Evolutionary conservation across 2,888 invertebrate genomes (phyloP), one percentile per base, ranked within the genome.

Genomic region (Lithophane socia): DNA sequence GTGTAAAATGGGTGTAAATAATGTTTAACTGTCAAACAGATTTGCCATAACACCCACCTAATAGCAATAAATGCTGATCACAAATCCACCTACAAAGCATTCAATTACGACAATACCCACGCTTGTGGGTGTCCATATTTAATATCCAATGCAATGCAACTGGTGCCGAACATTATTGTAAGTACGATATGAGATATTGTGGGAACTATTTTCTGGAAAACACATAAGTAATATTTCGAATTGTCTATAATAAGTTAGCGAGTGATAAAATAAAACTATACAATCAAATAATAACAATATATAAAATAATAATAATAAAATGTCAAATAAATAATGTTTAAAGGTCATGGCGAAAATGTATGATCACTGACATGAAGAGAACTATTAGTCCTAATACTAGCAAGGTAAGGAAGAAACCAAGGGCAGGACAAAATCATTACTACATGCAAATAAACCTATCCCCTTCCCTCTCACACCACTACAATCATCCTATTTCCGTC

Each of bases 371-470:
- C 21, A n/a, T 56, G 16, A 60, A 52, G n/a, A 54, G 16, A 21
- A 21, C 24, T 47, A n/a, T 54, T 67, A 21, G 37, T 54, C n/a
- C 9, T 1, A 10, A 60, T 18, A 4, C 18, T 58, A 21, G 12
- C 10, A 60, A 58, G 12, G n/a, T n/a, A 79, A 66, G 16, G 0
- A 69, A 10, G n/a, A 18, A 29, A n/a, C 21, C 47, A 54, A 66
- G 8, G 44, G 21, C 5, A 64, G 18, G 16, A 58, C 42, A 42
- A 82, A 69, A 69, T 66, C 73, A 83, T 86, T 81, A 79, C 74
- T 49, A 73, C 8, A 81, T 79, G 70, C 76, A 86, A 86, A 86
- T 79, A 73, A 49, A 78, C 37, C 4, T 42, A 63, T 65, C 9
- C 13, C 61, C 16, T 13, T 78, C 77, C 37, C 71, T 12, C 42